Evolutionary conservation across 2,888 invertebrate genomes (phyloP).

Genomic region (Epirrita christyi): DNA sequence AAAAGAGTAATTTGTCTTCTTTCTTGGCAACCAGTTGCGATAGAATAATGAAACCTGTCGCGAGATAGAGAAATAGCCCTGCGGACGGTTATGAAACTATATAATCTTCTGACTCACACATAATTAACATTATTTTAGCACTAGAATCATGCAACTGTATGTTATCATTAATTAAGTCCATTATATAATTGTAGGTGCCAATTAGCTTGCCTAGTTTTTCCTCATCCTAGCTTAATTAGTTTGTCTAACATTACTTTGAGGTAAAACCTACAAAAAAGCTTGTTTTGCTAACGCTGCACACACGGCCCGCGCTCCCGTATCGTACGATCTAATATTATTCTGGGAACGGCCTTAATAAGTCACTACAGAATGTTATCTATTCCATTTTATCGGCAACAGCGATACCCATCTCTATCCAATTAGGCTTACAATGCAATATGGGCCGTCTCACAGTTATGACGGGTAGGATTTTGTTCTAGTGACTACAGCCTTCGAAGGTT

Average conservation of each 20-base stretch:
- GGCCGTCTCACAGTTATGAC: conserved; percentile 78
- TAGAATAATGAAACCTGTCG: too few relatives aligned
- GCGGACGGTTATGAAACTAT: too few relatives aligned
- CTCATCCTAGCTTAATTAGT: too few relatives aligned
- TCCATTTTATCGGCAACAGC: conserved; percentile 80
- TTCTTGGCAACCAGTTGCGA: too few relatives aligned
- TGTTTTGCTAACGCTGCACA: conserved; percentile 60
- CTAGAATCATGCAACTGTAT: too few relatives aligned
- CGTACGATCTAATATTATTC: conserved; percentile 85
- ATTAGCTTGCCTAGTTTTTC: too few relatives aligned
- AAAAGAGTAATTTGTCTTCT: too few relatives aligned
- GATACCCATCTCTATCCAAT: conserved; percentile 85
- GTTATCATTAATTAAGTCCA: too few relatives aligned
- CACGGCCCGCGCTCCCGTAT: conserved; percentile 71
- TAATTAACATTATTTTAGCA: too few relatives aligned
- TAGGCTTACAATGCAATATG: conserved; percentile 84
- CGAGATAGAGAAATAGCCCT: too few relatives aligned
- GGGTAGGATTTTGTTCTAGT: conserved; percentile 36
- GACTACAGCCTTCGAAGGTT: neutral
- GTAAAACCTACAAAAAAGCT: neutral
- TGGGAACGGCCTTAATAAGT: conserved; percentile 86
- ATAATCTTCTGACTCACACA: too few relatives aligned
- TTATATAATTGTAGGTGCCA: too few relatives aligned
- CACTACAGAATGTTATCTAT: conserved; percentile 86
- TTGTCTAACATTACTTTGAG: neutral